Conservation (phyloP, 2,797 vertebrate genomes). For the Halcyon chelicuti region DNA sequence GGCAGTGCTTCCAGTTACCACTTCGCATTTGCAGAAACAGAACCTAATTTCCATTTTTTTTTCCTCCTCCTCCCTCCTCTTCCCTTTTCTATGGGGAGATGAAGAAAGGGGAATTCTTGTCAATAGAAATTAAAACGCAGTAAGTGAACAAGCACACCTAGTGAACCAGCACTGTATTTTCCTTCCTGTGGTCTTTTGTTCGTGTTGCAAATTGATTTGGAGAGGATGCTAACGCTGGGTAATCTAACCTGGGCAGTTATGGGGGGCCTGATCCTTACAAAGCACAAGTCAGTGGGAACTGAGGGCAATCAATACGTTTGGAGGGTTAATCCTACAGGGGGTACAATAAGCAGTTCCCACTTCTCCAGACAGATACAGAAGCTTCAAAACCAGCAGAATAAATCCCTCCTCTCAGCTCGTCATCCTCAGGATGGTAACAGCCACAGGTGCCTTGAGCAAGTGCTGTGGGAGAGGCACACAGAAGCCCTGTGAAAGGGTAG, state of each 20-base stretch:
- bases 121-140: background rate
- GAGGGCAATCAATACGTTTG: background rate
- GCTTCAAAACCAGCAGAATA: slow-evolving; percentile 9
- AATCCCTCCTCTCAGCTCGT: background rate
- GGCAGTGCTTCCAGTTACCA: background rate
- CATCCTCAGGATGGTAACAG: background rate
- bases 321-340: slow-evolving; percentile 3
- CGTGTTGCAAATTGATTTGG: slow-evolving; percentile 21
- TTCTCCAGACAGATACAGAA: background rate
- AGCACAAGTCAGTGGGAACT: background rate
- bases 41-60: background rate
- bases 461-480: accelerated
- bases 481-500: background rate
- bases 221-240: slow-evolving; percentile 15
- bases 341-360: background rate
- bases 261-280: background rate
- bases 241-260: slow-evolving; percentile 21
- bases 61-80: accelerated
- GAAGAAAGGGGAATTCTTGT: background rate
- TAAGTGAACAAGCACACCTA: background rate
- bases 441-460: accelerated
- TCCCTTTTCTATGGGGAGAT: background rate
- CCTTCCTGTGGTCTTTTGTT: slow-evolving; percentile 43
- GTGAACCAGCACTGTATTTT: slow-evolving; percentile 4
- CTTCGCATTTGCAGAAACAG: background rate